Conservation (phyloP, 2,888 invertebrate genomes). For the Stomorhina lunata region DNA sequence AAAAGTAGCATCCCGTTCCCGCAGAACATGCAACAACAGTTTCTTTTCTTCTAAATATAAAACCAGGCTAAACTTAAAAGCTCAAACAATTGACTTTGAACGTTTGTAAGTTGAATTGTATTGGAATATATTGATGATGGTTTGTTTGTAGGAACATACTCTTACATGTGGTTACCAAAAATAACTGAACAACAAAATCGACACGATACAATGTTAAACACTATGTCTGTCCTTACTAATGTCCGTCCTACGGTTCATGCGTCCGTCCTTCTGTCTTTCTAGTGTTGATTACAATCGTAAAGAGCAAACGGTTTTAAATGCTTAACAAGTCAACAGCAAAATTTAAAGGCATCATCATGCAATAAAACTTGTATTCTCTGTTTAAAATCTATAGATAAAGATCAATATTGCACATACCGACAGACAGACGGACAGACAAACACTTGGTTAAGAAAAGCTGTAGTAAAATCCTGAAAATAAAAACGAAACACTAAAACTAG, state of each 20-base stretch:
- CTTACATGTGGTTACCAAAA: not conserved
- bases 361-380: constrained; percentile 59
- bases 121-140: too few relatives aligned
- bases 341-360: constrained; percentile 59
- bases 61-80: constrained; percentile 42
- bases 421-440: not conserved
- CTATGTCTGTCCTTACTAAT: not conserved
- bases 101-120: not conserved
- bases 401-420: constrained; percentile 51
- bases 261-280: not conserved
- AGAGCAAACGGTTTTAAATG: constrained; percentile 62
- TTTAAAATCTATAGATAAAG: constrained; percentile 60
- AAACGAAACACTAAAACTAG: constrained; percentile 47
- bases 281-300: constrained; percentile 61
- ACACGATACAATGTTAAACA: not conserved
- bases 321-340: constrained; percentile 59
- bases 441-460: not conserved
- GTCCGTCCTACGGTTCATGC: not conserved
- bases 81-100: constrained; percentile 41
- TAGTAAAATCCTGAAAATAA: not conserved
- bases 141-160: not conserved
- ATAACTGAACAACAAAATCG: constrained; percentile 1
- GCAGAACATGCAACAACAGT: constrained; percentile 12
- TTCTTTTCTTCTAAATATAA: not conserved
- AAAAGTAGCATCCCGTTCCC: constrained; percentile 51